These are phyloP conservation scores for Pogona vitticeps DNA, from an alignment of 2,113 vertebrate genomes.

Conservation along the genomic window DNA sequence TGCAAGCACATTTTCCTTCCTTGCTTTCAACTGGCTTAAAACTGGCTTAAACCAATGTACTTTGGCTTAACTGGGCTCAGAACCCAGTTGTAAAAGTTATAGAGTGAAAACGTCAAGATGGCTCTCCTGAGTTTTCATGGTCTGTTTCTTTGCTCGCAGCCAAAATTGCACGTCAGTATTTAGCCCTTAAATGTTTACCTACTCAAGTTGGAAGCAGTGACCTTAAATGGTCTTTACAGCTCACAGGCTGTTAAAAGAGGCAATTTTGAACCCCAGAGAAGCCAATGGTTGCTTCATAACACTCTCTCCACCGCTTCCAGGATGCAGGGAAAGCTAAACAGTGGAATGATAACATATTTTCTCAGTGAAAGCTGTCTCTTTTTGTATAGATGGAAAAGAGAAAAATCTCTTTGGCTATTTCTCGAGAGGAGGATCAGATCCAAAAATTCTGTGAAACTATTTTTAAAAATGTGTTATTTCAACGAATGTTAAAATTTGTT, in stretches of 20 bases:
- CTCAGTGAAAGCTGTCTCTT: slow-evolving; percentile 5
- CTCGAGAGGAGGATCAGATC: not conserved
- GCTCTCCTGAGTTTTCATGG: slow-evolving; percentile 78
- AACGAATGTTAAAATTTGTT: no score
- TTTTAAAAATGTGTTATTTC: no score
- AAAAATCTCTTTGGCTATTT: not conserved
- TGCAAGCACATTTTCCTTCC: not conserved
- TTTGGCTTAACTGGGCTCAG: slow-evolving; percentile 32
- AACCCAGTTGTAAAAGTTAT: slow-evolving; percentile 66
- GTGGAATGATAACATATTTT: slow-evolving; percentile 43
- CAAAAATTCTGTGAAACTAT: no score
- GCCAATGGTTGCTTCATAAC: slow-evolving; percentile 57
- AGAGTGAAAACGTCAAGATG: slow-evolving; percentile 61
- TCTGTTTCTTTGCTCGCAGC: slow-evolving; percentile 76
- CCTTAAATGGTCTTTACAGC: slow-evolving; percentile 76
- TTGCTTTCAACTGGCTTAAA: not conserved
- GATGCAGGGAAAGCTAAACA: slow-evolving; percentile 50
- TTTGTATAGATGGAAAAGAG: not conserved
- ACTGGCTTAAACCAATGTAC: not conserved
- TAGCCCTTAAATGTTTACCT: slow-evolving; percentile 78
- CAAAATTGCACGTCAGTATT: slow-evolving; percentile 75
- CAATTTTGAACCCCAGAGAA: slow-evolving; percentile 71
- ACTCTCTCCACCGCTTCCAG: slow-evolving; percentile 21
- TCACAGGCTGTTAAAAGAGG: slow-evolving; percentile 72
- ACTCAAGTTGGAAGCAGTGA: slow-evolving; percentile 72